Percentiles rank a stretch among this genome's conserved stretches.
Conservation (phyloP, 2,797 vertebrate genomes). For the Lophotriccus pileatus region DNA sequence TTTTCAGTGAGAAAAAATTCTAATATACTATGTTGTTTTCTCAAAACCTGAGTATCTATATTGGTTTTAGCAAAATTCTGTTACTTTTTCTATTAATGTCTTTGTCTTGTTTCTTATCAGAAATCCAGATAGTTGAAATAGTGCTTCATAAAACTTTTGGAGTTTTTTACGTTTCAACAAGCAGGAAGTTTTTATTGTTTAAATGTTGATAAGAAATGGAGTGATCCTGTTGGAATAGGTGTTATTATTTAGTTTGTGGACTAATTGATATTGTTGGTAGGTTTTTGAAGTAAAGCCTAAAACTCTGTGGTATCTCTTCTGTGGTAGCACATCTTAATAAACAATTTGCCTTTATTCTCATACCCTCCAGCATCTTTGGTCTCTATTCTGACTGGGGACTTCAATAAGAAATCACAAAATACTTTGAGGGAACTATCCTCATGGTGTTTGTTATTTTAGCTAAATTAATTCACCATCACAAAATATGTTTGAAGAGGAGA, state of each 20-base stretch:
- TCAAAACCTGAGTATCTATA: neutral
- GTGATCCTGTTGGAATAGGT: neutral
- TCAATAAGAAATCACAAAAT: neutral
- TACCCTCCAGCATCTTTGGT: neutral
- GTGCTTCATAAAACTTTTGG: neutral
- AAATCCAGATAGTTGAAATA: neutral
- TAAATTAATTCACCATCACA: neutral
- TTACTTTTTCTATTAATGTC: neutral
- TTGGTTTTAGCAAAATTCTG: neutral
- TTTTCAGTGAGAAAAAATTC: neutral
- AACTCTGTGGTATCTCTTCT: neutral
- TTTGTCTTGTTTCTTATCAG: neutral
- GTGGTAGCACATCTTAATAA: neutral
- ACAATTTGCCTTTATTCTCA: neutral
- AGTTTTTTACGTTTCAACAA: neutral
- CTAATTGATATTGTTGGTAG: neutral
- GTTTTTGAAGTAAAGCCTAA: neutral
- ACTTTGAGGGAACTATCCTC: neutral
- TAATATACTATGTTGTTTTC: neutral
- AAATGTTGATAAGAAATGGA: neutral
- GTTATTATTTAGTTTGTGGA: neutral
- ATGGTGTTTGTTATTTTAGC: neutral
- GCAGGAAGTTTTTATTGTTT: neutral
- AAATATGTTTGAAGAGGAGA: neutral
- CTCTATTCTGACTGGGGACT: neutral